Evolutionary conservation across 2,797 vertebrate species (phyloP).

Genomic region (Tenualosa ilisha): DNA sequence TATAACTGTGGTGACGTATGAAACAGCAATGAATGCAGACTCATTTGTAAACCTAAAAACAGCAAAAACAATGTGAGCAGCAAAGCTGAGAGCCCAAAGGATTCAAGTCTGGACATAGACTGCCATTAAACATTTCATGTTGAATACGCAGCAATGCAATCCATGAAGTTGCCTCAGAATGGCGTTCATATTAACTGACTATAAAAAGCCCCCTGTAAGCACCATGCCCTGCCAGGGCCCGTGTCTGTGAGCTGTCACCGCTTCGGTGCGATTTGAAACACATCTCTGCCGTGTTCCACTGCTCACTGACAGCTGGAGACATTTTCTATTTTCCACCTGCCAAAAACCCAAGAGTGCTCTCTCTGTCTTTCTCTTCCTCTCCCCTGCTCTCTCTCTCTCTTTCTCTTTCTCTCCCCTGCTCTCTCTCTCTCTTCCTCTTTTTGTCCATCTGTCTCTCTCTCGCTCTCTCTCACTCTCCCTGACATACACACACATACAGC

Average conservation of each 20-base stretch:
- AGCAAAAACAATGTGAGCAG: neutral
- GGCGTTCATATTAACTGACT: neutral
- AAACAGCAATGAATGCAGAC: neutral
- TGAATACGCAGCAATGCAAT: neutral
- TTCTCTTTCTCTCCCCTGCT: no score
- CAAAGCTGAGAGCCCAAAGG: neutral
- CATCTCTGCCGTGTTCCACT: neutral
- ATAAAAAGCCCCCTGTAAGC: neutral
- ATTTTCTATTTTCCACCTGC: slow-evolving; percentile 44
- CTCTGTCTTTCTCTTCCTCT: neutral
- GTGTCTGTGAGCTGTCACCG: neutral
- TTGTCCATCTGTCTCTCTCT: neutral
- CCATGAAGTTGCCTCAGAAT: neutral
- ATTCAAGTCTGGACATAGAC: neutral
- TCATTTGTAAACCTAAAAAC: neutral
- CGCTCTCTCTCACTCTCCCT: neutral
- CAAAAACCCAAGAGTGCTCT: slow-evolving; percentile 22
- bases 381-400: no score
- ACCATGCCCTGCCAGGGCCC: neutral
- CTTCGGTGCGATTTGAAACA: neutral
- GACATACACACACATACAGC: neutral
- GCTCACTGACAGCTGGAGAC: slow-evolving; percentile 24
- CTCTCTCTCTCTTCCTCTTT: neutral
- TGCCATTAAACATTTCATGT: neutral
- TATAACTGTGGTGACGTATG: neutral